Evolutionary conservation across 2,888 invertebrate species (phyloP), one percentile per base, ranked within the genome.

Genomic region (Melinaea marsaeus): DNA sequence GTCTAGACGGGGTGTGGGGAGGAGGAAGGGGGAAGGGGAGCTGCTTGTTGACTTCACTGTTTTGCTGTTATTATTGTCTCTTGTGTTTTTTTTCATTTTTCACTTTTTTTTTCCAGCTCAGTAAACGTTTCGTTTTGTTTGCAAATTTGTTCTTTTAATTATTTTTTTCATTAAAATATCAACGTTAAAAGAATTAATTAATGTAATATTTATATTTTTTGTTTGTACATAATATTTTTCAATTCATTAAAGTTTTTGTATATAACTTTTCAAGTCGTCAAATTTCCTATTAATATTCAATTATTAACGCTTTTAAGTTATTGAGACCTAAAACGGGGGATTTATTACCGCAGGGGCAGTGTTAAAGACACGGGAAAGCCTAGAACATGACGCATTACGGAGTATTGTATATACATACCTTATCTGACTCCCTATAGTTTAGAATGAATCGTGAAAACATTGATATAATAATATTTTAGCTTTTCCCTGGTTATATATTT

Each of bases 1-100:
- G 83, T 83, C 82, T 82, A 84, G 82, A 85, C 86, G 72, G 66
- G 65, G 71, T 65, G 57, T 63, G 70, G 56, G 59, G 46, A 6
- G 32, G 54, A 42, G 45, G 7, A 32, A 55, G 59, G 67, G 70
- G 63, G 63, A 65, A 58, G 58, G 67, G 61, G 62, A 66, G 63
- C 65, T 67, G 66, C 62, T 62, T 61, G 63, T 63, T 64, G 68
- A 64, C 66, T 68, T 58, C 58, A 62, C 63, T 62, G 63, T 68
- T 66, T 63, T 57, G 61, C 63, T 68, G 63, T 68, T 66, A 68
- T 68, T 68, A 68, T 65, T 68, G 66, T 68, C 68, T 57, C 63
- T 65, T 47, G 63, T 64, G 66, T 66, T 66, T 68, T 68, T 66
- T 62, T 64, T 58, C 34, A 59, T 63, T 68, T 68, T 34, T 61